Evolutionary conservation across 1,140 invertebrate genomes (phyloP), one percentile per base, ranked within the genome.

Genomic region (Nixonia krombeini): DNA sequence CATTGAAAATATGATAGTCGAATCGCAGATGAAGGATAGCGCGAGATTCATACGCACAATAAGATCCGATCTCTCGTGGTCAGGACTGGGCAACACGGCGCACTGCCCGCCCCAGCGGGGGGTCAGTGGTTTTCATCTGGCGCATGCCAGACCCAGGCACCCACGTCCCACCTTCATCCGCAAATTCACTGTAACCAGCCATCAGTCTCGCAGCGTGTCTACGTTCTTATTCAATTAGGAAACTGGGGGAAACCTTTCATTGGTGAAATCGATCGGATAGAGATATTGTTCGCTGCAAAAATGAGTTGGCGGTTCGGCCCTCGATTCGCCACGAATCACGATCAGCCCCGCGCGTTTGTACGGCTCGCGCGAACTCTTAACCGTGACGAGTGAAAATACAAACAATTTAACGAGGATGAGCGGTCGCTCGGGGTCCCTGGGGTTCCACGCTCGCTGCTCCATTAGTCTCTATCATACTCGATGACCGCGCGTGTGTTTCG

Each of bases 351-450:
- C 73, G 70, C 79, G 78, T 78, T 72, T 76, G 76, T 78, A 77
- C 75, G 72, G 76, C 77, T 73, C 73, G 61, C 47, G 70, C 61
- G 70, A 64, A 70, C 64, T 72, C 58, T 62, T 71, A 50, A 66
- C 58, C 81, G 77, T 84, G 80, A 83, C 80, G 81, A 84, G 80
- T 83, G 79, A 80, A 82, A 83, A 83, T 83, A 84, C 79, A 82
- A 82, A 83, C 81, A 82, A 73, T 84, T 83, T 84, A 84, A 82
- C 78, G 70, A 75, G 79, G 78, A 82, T 83, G 82, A 84, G 77
- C 82, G 78, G 78, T 74, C 80, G 68, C 80, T 84, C 76, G 73
- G 55, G 65, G 77, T 75, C 76, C 71, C 67, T 61, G 56, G 17
- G 45, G 71, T 74, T 74, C 73, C 55, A 52, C 63, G 58, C 55